phyloP scores from a whole-genome alignment of 2,113 vertebrate genomes.

The Chaetura pelagica region DNA sequence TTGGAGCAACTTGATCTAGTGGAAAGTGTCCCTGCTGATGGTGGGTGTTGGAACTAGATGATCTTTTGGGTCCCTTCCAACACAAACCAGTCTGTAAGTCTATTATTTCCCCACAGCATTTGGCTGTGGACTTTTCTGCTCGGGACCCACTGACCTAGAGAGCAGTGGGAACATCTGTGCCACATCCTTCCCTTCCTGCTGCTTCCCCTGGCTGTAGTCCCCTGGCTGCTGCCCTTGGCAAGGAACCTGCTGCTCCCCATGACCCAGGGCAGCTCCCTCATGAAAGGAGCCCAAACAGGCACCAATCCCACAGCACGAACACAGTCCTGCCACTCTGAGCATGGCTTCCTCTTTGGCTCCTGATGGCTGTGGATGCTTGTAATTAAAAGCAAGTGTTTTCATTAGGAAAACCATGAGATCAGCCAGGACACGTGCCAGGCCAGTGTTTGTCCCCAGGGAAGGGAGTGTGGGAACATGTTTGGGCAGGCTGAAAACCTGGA shows the following conservation, averaged over 20 bases:
- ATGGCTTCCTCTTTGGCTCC: not conserved
- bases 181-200: not conserved
- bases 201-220: not conserved
- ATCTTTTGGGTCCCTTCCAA: too few species aligned
- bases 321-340: not conserved
- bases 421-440: not conserved
- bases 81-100: too few species aligned
- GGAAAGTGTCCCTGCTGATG: too few species aligned
- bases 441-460: not conserved
- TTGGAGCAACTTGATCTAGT: too few species aligned
- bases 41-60: too few species aligned
- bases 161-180: not conserved
- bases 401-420: not conserved
- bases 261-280: not conserved
- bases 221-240: not conserved
- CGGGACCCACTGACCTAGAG: not conserved
- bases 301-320: not conserved
- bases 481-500: not conserved
- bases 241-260: not conserved
- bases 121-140: not conserved
- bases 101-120: not conserved
- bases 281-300: not conserved
- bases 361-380: not conserved
- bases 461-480: not conserved
- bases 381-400: slow-evolving; percentile 11